Percentiles rank a stretch among this genome's conserved stretches.
Evolutionary conservation across 2,888 invertebrate species (phyloP).

Genomic region (Pyrochroa serraticornis): DNA sequence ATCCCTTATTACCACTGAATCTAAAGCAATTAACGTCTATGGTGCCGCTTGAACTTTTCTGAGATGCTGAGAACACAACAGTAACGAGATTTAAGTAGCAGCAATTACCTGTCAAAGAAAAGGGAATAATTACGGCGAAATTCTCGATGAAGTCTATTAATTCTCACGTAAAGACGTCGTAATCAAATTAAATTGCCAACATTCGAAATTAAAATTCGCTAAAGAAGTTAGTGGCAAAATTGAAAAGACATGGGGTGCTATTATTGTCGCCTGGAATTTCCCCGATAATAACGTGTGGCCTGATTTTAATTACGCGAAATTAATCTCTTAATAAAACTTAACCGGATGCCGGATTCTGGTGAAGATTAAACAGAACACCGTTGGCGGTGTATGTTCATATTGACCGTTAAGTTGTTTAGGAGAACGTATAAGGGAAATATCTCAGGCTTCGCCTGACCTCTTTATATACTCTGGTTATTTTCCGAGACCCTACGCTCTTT

Average conservation of each 20-base stretch:
- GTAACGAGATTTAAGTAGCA: neutral
- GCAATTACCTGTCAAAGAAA: too few relatives aligned
- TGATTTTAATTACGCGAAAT: conserved; percentile 13
- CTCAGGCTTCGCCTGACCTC: conserved; percentile 8
- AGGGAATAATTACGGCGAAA: conserved; percentile 8
- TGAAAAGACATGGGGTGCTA: conserved; percentile 4
- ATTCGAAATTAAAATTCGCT: conserved; percentile 25
- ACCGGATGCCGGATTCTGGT: conserved; percentile 8
- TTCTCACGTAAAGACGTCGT: conserved; percentile 14
- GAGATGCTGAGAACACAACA: too few relatives aligned
- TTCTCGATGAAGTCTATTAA: conserved; percentile 17
- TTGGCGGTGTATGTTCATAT: conserved; percentile 16
- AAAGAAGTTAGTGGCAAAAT: conserved; percentile 14
- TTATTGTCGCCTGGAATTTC: conserved; percentile 13
- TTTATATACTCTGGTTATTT: conserved; percentile 2
- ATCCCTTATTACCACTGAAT: too few relatives aligned
- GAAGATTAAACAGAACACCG: conserved; percentile 18
- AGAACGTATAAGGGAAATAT: conserved; percentile 18
- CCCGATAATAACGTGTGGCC: conserved; percentile 8
- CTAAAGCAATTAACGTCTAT: too few relatives aligned
- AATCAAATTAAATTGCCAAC: conserved; percentile 21
- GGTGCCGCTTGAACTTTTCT: too few relatives aligned
- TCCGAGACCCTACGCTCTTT: conserved; percentile 5
- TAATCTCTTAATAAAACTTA: conserved; percentile 12
- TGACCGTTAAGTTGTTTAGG: conserved; percentile 19